Conservation (phyloP, 1,140 invertebrate genomes). For the Papilio polyxenes region DNA sequence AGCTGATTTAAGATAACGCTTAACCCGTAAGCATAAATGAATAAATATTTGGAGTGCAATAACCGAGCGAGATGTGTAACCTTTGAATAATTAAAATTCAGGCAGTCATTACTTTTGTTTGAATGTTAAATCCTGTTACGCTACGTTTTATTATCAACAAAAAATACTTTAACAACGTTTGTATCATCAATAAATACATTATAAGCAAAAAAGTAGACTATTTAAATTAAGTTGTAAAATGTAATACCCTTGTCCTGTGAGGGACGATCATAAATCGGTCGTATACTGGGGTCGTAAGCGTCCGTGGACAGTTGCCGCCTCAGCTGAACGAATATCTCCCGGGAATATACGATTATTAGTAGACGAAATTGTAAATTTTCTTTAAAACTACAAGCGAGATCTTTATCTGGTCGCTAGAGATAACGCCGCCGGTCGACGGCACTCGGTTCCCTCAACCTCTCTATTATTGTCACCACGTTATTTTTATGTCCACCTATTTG, state of each 20-base stretch:
- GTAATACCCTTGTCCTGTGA: conserved; percentile 58
- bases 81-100: conserved; percentile 11
- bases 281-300: conserved; percentile 70
- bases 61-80: conserved; percentile 2
- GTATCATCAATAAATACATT: conserved; percentile 37
- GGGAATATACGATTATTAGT: conserved; percentile 75
- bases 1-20: not conserved
- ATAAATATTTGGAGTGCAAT: conserved; percentile 24
- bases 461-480: conserved; percentile 65
- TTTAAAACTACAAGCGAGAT: conserved; percentile 70
- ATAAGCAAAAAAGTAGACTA: conserved; percentile 44
- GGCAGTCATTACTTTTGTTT: not conserved
- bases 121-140: not conserved
- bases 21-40: conserved; percentile 11
- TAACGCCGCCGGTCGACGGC: conserved; percentile 50
- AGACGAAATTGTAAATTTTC: conserved; percentile 70
- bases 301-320: conserved; percentile 47
- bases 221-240: conserved; percentile 75
- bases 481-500: conserved; percentile 67
- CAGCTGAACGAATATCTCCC: conserved; percentile 53
- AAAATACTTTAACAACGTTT: not conserved
- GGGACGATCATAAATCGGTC: conserved; percentile 70
- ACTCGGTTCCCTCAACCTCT: conserved; percentile 49
- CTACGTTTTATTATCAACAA: conserved; percentile 4
- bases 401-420: conserved; percentile 59